These are phyloP conservation scores for Tethea ocularis DNA, from an alignment of 2,888 invertebrate genomes.

Conservation along the genomic window DNA sequence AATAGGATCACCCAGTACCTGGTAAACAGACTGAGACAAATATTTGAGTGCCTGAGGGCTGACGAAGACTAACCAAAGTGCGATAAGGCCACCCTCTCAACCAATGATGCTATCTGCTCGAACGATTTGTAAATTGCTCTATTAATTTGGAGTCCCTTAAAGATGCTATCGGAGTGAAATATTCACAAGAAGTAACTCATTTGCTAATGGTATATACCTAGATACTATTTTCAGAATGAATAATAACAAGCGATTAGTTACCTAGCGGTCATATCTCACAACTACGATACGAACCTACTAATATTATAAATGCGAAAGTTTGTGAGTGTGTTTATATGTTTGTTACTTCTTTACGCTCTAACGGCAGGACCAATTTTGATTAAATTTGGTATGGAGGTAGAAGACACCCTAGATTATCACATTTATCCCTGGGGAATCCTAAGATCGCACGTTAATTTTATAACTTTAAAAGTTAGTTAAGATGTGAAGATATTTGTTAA, in stretches of 20 bases:
- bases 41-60: constrained; percentile 2
- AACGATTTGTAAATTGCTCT: constrained; percentile 61
- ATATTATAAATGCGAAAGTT: no score
- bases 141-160: constrained; percentile 50
- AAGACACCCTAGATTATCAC: no score
- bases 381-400: no score
- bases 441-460: no score
- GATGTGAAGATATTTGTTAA: no score
- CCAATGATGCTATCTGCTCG: constrained; percentile 36
- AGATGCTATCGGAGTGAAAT: constrained; percentile 56
- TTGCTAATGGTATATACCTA: neutral
- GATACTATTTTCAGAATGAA: neutral
- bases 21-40: constrained; percentile 7
- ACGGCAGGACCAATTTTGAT: no score
- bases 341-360: no score
- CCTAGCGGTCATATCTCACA: neutral
- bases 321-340: no score
- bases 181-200: constrained; percentile 29
- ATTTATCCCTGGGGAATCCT: no score
- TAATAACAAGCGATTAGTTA: neutral
- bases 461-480: no score
- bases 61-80: constrained; percentile 4
- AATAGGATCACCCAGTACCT: neutral
- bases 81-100: constrained; percentile 9
- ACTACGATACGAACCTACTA: no score